Percentiles rank a stretch among this genome's conserved stretches.
Evolutionary conservation across 2,113 vertebrate genomes (phyloP).

Genomic region (Labeo rohita): DNA sequence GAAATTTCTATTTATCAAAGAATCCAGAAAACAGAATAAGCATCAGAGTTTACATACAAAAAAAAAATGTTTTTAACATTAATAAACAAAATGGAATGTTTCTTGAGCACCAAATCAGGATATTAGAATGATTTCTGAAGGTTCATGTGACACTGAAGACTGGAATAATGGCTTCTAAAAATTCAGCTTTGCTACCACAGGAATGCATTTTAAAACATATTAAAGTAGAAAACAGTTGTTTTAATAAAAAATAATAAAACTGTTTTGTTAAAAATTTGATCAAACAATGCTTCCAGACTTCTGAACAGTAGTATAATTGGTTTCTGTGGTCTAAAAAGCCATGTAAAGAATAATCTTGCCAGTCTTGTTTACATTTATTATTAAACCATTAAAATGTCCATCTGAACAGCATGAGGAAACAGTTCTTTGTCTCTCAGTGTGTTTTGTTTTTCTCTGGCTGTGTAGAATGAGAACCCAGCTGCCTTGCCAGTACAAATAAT

Average conservation of each 20-base stretch:
- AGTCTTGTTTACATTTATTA: neutral
- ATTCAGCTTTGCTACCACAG: neutral
- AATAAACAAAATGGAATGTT: neutral
- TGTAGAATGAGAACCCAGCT: constrained; percentile 48
- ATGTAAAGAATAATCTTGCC: neutral
- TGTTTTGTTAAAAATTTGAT: neutral
- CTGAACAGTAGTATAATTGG: neutral
- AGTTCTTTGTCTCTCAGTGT: constrained; percentile 9
- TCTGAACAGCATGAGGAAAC: constrained; percentile 1
- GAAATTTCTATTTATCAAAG: neutral
- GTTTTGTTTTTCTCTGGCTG: constrained; percentile 20
- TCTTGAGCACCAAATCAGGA: neutral
- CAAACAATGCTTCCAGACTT: neutral
- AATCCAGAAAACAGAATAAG: neutral
- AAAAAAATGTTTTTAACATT: neutral
- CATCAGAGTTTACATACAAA: neutral
- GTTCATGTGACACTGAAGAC: neutral
- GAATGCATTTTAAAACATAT: neutral
- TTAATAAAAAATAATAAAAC: neutral
- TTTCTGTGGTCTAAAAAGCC: neutral
- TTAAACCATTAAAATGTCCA: neutral
- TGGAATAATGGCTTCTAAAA: neutral
- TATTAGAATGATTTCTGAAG: neutral
- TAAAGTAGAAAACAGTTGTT: neutral
- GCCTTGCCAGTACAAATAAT: constrained; percentile 47